Evolutionary conservation across 1,140 invertebrate genomes (phyloP), one percentile per base, ranked within the genome.

Genomic region (Apolygus lucorum): DNA sequence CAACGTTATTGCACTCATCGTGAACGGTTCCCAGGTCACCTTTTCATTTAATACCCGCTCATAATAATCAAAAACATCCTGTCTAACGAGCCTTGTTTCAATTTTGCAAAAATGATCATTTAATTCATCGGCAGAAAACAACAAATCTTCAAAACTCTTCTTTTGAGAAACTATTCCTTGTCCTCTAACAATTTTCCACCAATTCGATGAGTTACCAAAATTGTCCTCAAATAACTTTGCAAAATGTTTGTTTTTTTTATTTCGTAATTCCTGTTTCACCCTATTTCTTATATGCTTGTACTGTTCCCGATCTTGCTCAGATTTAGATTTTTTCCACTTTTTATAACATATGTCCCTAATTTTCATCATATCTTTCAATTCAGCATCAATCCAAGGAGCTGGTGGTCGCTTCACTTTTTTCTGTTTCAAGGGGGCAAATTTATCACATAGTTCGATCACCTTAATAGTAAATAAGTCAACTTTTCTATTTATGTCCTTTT

Each of bases 371-470:
- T 8, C 17, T 17, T 26, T 27, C 26, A 66, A 66, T 27, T 28
- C 26, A 25, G 8, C 17, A 11, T 28, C 28, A 2, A 66, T 21
- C 64, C 64, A 66, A 2, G 64, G 64, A 11, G 28, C 64, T 2
- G 64, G 64, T 25, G 17, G 26, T 22, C 28, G 25, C 28, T 22
- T 66, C 64, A 66, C 26, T 66, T 26, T 66, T 25, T 25, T 66
- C 11, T 17, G 25, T 17, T n/a, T 28, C 25, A 66, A 17, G 21
- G 64, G 64, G n/a, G 64, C 64, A 28, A 27, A 28, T 66, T 28
- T 66, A 28, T 66, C n/a, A 28, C 17, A 66, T 8, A 66, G 25
- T 25, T 28, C 28, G 2, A 66, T n/a, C 21, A 66, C n/a, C 21
- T 27, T 21, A 13, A 8, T 11, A 66, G 14, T 66, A n/a, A 66